phyloP scores from a whole-genome alignment of 92 coral and sea anemone genomes.

The Palythoa caribaeorum region DNA sequence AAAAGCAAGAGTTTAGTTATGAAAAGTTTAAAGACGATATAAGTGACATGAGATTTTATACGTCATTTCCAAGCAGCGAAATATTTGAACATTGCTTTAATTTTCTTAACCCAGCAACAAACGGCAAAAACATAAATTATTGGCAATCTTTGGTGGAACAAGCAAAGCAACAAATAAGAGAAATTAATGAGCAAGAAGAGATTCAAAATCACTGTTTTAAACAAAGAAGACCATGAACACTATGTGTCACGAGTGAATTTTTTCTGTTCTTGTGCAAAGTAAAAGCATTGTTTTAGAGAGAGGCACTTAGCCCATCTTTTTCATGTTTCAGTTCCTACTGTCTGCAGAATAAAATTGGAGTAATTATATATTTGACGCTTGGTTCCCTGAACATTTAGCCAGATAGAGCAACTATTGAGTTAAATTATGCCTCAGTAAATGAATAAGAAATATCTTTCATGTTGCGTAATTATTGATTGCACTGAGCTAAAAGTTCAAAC shows the following conservation, averaged over 20 bases:
- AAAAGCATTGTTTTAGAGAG: constrained; percentile 50
- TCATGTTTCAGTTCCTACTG: constrained; percentile 48
- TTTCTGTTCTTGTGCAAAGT: constrained; percentile 27
- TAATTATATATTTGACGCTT: not conserved
- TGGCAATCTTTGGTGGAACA: constrained; percentile 34
- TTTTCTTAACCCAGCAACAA: constrained; percentile 40
- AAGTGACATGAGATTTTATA: constrained; percentile 48
- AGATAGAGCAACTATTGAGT: not conserved
- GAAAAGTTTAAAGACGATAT: constrained; percentile 33
- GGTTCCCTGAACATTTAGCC: not conserved
- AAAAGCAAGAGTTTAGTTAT: constrained; percentile 25
- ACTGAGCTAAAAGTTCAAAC: constrained; percentile 7
- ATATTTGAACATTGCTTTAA: constrained; percentile 36
- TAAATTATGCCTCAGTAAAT: constrained; percentile 7
- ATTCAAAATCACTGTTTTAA: constrained; percentile 8
- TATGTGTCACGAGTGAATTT: constrained; percentile 43
- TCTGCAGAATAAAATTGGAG: constrained; percentile 37
- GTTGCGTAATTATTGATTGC: not conserved
- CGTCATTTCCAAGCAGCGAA: constrained; percentile 43
- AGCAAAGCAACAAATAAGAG: constrained; percentile 35
- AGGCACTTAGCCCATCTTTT: constrained; percentile 52
- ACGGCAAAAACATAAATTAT: constrained; percentile 23
- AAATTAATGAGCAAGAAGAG: constrained; percentile 22
- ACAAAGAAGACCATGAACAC: constrained; percentile 38
- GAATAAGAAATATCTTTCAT: not conserved